Conservation (phyloP, 1,140 invertebrate genomes). For the Pseudomyrmex concolor region DNA sequence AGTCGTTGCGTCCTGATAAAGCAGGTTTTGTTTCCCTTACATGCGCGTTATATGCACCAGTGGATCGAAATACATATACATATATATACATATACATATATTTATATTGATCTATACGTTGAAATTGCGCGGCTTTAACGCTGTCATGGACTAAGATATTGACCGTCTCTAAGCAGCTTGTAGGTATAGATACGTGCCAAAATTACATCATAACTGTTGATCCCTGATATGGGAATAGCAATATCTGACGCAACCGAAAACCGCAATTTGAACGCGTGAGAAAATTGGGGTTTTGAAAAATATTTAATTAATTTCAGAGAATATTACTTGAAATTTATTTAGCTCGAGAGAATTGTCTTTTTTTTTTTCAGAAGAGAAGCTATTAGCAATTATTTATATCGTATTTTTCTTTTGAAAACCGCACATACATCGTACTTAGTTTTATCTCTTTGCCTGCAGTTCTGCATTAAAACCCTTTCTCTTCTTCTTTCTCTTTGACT, state of each 20-base stretch:
- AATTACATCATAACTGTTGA: not conserved
- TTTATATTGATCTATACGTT: not conserved
- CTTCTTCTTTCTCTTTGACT: no score
- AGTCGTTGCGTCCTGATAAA: not conserved
- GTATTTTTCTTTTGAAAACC: no score
- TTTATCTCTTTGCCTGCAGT: not conserved
- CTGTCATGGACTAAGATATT: not conserved
- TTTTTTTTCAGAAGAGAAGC: no score
- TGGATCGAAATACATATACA: not conserved
- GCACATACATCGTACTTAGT: not conserved
- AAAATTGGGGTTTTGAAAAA: no score
- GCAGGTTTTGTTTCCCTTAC: not conserved
- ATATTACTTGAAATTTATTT: no score
- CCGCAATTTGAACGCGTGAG: no score
- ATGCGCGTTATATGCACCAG: not conserved
- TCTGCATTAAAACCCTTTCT: no score
- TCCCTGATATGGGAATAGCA: not conserved
- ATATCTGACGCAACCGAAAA: not conserved
- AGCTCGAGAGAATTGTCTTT: no score
- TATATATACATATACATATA: no score
- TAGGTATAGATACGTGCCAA: not conserved
- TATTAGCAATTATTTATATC: no score
- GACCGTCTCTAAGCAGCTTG: not conserved
- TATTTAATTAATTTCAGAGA: no score
- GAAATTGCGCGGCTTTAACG: slow-evolving; percentile 6